Percentiles rank a stretch among this genome's conserved stretches.
Evolutionary conservation across 2,113 vertebrate genomes (phyloP).

Genomic region (Amblyopsis rosae): DNA sequence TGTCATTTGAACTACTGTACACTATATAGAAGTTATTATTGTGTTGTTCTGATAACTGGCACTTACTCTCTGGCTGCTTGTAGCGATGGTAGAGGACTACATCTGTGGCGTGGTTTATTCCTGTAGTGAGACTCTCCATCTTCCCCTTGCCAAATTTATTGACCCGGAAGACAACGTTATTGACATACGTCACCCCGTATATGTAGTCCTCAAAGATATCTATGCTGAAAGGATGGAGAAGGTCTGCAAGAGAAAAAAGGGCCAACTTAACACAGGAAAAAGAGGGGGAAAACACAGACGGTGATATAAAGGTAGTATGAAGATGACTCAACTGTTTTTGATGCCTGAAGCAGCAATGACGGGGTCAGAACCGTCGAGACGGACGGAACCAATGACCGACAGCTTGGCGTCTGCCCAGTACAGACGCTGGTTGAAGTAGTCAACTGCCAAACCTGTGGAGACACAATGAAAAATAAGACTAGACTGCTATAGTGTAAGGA

Average conservation of each 20-base stretch:
- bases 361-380: constrained; percentile 90
- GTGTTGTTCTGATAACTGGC: background rate
- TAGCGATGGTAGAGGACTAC: constrained; percentile 94
- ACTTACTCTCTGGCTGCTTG: constrained; percentile 92
- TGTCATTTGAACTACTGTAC: background rate
- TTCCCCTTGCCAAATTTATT: constrained; percentile 92
- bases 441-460: constrained; percentile 88
- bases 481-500: background rate
- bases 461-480: background rate
- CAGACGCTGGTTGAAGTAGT: constrained; percentile 94
- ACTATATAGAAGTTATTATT: no score
- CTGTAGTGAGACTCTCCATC: constrained; percentile 88
- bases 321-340: constrained; percentile 84
- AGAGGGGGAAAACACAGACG: background rate
- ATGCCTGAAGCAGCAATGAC: constrained; percentile 84
- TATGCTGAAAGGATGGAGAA: constrained; percentile 95
- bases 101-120: constrained; percentile 93
- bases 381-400: constrained; percentile 92
- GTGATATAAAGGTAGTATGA: background rate
- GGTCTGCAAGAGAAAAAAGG: constrained; percentile 69
- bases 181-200: constrained; percentile 95
- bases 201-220: constrained; percentile 98
- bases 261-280: background rate
- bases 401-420: constrained; percentile 97
- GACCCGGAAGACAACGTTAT: constrained; percentile 94